Conservation (phyloP, 2,888 invertebrate genomes). For the Phytoseiulus persimilis region DNA sequence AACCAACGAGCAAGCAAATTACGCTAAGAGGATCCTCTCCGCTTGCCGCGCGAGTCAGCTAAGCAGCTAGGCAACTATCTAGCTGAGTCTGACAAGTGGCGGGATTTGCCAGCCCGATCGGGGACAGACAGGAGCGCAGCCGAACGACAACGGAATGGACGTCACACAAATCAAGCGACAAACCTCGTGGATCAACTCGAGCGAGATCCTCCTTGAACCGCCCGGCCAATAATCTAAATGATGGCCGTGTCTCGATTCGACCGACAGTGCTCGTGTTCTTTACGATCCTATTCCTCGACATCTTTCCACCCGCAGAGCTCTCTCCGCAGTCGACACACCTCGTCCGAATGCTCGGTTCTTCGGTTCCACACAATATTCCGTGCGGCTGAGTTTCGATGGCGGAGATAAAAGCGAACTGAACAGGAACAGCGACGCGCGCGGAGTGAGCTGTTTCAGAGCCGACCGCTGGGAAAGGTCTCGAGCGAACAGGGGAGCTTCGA, state of each 20-base stretch:
- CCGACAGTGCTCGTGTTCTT: background rate
- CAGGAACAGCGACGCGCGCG: background rate
- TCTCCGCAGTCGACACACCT: background rate
- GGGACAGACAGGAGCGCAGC: background rate
- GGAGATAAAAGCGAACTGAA: background rate
- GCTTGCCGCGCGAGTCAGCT: background rate
- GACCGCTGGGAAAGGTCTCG: background rate
- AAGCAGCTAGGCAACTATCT: background rate
- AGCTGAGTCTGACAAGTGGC: conserved; percentile 33
- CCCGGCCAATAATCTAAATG: background rate
- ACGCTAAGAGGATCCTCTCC: conserved; percentile 30
- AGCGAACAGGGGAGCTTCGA: background rate
- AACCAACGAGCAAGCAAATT: conserved; percentile 7
- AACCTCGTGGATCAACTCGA: background rate
- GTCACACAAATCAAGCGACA: background rate
- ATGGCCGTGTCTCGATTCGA: background rate
- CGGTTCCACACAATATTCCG: background rate
- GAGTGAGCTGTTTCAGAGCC: background rate
- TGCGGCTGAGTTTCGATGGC: background rate
- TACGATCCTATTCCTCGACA: background rate
- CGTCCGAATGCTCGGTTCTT: background rate
- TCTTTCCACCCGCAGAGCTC: background rate
- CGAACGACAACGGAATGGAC: background rate
- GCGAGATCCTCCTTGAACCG: background rate
- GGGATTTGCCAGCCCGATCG: background rate